Evolutionary conservation across 2,888 invertebrate species (phyloP), one percentile per base, ranked within the genome.

Genomic region (Phalera bucephala): DNA sequence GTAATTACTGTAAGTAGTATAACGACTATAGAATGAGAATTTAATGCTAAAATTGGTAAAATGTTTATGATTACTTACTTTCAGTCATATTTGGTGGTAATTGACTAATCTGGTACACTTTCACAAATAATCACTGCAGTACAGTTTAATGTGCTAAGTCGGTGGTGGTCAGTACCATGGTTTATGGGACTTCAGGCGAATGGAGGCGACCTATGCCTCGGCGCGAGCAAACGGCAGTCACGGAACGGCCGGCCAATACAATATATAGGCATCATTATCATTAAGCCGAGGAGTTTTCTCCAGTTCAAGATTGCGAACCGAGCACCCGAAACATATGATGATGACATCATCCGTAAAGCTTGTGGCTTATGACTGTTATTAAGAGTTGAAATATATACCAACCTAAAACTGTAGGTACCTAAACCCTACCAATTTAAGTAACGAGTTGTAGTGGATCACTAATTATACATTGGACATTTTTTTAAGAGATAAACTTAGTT

Each of bases 201-300:
- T 48, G 45, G 42, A 40, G 52, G 14, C 51, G 51, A 6, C 14
- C 27, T 7, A 5, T 9, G 14, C 8, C 14, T n/a, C 14, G 13
- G 4, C 14, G 14, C 43, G 42, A 29, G 38, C 34, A 38, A 42
- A 41, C 52, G 54, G 50, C 51, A 42, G 45, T 46, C 62, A 56
- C 72, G 64, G 59, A 63, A 65, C 49, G 52, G 45, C 63, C 61
- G 66, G 65, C 65, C 62, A 69, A 68, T 70, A 60, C 61, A 57
- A 47, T 56, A 56, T 48, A 41, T 48, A 54, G 6, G 5, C 40
- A 46, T 41, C 42, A 48, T 53, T 51, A 57, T 51, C 51, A 56
- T 40, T 45, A 28, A 33, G 32, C 42, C 28, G 31, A 40, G 42
- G 45, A 34, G 40, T 45, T 56, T 48, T 46, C 37, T 47, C 40